Base-by-base conservation (phyloP, 2,797 vertebrate species). In the Argya squamiceps region DNA sequence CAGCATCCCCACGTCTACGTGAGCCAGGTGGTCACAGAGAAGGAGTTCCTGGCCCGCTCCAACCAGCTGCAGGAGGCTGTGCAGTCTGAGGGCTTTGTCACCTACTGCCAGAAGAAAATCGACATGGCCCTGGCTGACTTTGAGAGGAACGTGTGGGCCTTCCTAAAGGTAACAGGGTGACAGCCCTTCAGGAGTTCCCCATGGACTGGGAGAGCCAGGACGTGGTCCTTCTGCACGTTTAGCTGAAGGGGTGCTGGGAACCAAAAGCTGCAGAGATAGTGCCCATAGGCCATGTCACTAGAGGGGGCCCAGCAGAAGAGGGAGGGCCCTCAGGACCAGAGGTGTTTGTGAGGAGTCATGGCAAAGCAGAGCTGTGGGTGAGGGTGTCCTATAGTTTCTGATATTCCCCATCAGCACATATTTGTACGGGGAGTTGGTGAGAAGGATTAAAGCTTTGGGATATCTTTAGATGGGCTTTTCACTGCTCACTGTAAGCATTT, bases 1-100 rank as follows among this genome's bases (percentile, higher is more conserved):
- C 98, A 98, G 71, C 97, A 47, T 14, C 98, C 98, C 12, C 88
- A 98, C 0, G 99, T 99, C 15, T 98, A 99, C 1, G 37, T 99
- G 84, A 99, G 99, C 92, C 99, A 99, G 96, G 99, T 99, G 13
- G 98, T 99, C 22, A 99, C 99, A 0, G 99, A 99, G 96, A 98
- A 98, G 4, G 98, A 98, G 39, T 99, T 99, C 52, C 82, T 99
- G 94, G 94, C 97, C 73, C 99, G 99, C 22, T 99, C 99, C 0
- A 97, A 97, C 58, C 98, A 98, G 90, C 98, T 99, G 86, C 99
- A 99, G 98, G 98, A 98, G 73, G 99, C 98, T 0, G 98, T 99
- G 91, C 98, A 97, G 37, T 97, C 98, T 0, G 98, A 99, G 65
- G 97, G 97, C 64, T 99, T 99, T 15, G 91, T 98, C 87, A 98